A percentile compares a stretch with the other conserved stretches of the same genome.
These are phyloP conservation scores for Mormyrus lacerda DNA, from an alignment of 2,113 vertebrate species.

Conservation along the genomic window DNA sequence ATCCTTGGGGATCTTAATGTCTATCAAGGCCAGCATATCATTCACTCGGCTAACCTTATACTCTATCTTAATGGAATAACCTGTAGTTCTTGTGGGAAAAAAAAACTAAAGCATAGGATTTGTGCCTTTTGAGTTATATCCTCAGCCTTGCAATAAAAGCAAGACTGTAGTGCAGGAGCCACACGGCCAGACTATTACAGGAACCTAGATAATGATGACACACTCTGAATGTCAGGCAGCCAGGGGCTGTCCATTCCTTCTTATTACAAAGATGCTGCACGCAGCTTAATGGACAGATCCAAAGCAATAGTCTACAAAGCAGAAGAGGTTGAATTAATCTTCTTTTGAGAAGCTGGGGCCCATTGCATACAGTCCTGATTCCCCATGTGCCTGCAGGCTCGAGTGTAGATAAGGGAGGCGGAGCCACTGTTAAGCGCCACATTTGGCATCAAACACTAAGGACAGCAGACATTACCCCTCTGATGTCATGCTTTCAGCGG, in stretches of 20 bases:
- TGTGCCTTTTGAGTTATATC: slow-evolving; percentile 30
- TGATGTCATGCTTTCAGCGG: slow-evolving; percentile 29
- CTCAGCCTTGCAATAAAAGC: slow-evolving; percentile 30
- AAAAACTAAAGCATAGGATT: slow-evolving; percentile 22
- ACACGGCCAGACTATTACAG: slow-evolving; percentile 27
- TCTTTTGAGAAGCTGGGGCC: slow-evolving; percentile 24
- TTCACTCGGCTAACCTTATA: slow-evolving; percentile 17
- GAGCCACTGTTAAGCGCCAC: slow-evolving; percentile 13
- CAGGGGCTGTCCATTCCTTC: slow-evolving; percentile 43
- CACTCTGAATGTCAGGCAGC: slow-evolving; percentile 38
- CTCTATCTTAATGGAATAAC: slow-evolving; percentile 33
- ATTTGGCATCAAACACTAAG: slow-evolving; percentile 34
- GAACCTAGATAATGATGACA: slow-evolving; percentile 40
- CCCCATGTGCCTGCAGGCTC: slow-evolving; percentile 20
- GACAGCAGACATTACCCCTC: slow-evolving; percentile 3
- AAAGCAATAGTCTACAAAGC: slow-evolving; percentile 30
- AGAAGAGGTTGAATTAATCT: slow-evolving; percentile 38
- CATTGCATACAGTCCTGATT: slow-evolving; percentile 20
- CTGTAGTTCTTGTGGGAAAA: slow-evolving; percentile 25
- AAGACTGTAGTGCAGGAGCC: slow-evolving; percentile 16
- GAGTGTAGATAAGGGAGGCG: slow-evolving; percentile 15
- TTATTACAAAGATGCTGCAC: slow-evolving; percentile 46
- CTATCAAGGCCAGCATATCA: slow-evolving; percentile 1
- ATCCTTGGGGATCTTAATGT: slow-evolving; percentile 24
- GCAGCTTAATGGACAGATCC: slow-evolving; percentile 45